Conservation (phyloP, 2,113 vertebrate genomes). For the Neopipo cinnamomea region DNA sequence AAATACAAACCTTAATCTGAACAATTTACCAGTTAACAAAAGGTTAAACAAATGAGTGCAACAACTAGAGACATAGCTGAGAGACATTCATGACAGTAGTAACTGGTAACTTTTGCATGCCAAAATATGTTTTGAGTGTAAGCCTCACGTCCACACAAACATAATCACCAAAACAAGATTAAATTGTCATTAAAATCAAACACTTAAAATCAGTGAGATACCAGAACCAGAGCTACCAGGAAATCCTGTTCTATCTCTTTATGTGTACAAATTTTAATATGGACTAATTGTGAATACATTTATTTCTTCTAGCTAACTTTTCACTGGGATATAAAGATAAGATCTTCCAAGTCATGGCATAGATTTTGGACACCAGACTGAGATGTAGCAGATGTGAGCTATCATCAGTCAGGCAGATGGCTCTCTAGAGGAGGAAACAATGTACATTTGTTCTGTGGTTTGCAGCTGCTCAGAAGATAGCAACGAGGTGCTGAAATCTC, state of each 20-base stretch:
- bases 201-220: background rate
- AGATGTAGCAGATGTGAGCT: background rate
- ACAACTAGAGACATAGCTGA: background rate
- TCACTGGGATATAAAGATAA: background rate
- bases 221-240: background rate
- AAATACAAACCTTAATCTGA: background rate
- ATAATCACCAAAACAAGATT: background rate
- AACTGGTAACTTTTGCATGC: background rate
- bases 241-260: background rate
- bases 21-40: background rate
- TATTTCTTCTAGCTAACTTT: background rate
- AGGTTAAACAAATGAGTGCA: background rate
- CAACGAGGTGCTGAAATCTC: slow-evolving; percentile 44
- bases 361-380: background rate
- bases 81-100: background rate
- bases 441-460: background rate
- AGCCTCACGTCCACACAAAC: background rate
- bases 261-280: background rate
- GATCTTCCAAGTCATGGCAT: background rate
- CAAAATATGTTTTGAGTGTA: background rate
- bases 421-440: slow-evolving; percentile 1
- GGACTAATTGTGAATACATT: background rate
- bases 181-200: background rate
- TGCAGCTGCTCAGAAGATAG: slow-evolving; percentile 26
- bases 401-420: background rate